Evolutionary conservation across 2,888 invertebrate genomes (phyloP), one percentile per base, ranked within the genome.

Genomic region (Onthophagus sagittarius): DNA sequence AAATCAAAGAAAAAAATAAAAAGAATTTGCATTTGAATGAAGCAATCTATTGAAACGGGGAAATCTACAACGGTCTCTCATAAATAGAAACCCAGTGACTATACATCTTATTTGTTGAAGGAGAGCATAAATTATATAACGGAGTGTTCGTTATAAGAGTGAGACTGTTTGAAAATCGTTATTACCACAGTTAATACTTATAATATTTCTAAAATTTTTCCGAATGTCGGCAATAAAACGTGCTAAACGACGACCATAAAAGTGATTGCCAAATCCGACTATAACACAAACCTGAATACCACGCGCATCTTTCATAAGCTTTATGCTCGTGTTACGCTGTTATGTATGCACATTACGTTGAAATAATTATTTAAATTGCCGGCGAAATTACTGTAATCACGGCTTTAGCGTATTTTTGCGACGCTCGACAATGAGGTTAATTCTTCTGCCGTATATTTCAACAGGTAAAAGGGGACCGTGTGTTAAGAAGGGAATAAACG

Each of bases 291-390:
- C 39, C 39, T 53, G 39, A 53, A 53, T 53, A 53, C 39, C 39
- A 53, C 11, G 39, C 39, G 39, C 39, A 53, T 53, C 39, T 53
- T 53, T 53, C 39, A 53, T 11, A 53, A 53, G 39, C 39, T 53
- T 53, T 53, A 53, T 53, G 39, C 39, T 53, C 39, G 39, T 53
- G 39, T 53, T 53, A 53, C 39, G 39, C 39, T 39, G 14, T 39
- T 53, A 62, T 70, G 70, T 39, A 39, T 70, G 70, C 39, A 70
- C n/a, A 70, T 70, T 70, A 70, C 70, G 39, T 70, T 39, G 33
- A 70, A 70, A 70, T 70, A 70, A 70, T 70, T 70, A 70, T 70
- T 70, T 70, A 70, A 70, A 70, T 70, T 70, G 33, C 70, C 31
- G n/a, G 15, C 62, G 70, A 62, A 70, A 70, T 70, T 70, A 70